Evolutionary conservation across 2,113 vertebrate genomes (phyloP), one percentile per base, ranked within the genome.

Genomic region (Alouatta palliata): DNA sequence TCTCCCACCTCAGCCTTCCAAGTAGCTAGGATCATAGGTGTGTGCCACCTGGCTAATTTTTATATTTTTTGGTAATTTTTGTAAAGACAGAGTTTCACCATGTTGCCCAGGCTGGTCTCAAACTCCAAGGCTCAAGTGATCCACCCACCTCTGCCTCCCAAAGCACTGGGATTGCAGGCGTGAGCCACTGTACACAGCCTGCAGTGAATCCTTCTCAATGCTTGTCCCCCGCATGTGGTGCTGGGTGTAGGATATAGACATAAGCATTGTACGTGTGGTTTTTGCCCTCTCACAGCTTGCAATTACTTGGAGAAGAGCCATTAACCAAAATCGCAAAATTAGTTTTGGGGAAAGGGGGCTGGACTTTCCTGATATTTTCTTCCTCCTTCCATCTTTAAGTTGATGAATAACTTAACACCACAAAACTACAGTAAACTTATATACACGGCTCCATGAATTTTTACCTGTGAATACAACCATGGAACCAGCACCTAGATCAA

Each of bases 171-270:
- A 58, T 58, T 58, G 25, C 9, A 58, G 23, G 23, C 8, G 8
- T 58, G 9, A 58, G 9, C 56, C 56, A 4, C 56, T 4, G 3
- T 1, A 9, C 56, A 23, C 23, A 11, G 56, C 56, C 23, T 58
- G 56, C 23, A 58, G 56, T 64, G 27, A 64, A 5, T 35, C 14
- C 14, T 66, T 66, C 20, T 47, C 27, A 20, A 16, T 25, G 43
- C 6, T 20, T 23, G n/a, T 11, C 7, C 20, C 25, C 19, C 10
- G 1, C 6, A 54, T 9, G 20, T 21, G 1, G 21, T 37, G 7
- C 45, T 20, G 7, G 20, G 23, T 6, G 64, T 66, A 27, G 45
- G 64, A 52, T 37, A 25, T 45, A 8, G 58, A 32, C 16, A 11
- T 12, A 20, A 11, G 4, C 35, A 6, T 49, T 23, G 20, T 6